Base-by-base conservation (phyloP, 2,113 vertebrate genomes). In the Cebus imitator region DNA sequence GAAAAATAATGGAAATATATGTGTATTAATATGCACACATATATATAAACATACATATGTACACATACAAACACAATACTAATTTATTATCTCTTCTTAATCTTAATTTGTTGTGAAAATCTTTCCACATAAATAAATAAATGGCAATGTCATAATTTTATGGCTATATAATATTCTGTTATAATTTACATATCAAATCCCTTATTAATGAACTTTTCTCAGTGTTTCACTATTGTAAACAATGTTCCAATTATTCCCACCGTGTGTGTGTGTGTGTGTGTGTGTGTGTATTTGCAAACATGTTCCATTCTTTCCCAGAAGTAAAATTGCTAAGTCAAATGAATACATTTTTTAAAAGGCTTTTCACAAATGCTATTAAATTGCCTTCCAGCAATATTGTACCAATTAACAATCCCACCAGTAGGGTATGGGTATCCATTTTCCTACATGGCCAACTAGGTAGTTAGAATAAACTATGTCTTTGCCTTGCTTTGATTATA, bases 21-120 rank as follows among this genome's bases (percentile, higher is more conserved):
- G n/a, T 73, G 8, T 90, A 87, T 23, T 82, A 52, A 81, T 35
- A 96, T 52, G 76, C 17, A 73, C 18, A 85, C 14, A 72, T 2
- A 37, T 66, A 79, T 1, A 57, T 17, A 70, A 45, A 48, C 32
- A 68, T 21, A 80, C 6, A 66, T 2, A 52, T 17, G 79, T 2
- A 27, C 6, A 90, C 2, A 68, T 3, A 92, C 1, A 70, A n/a
- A 76, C 12, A 43, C 1, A 66, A 25, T 30, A 66, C 3, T 37
- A 87, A 94, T 73, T 83, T 6, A 20, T 32, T 81, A 0, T 50
- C 13, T 90, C 73, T 70, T 83, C 70, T 87, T 61, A 64, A 64
- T 90, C 45, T 93, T 58, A 64, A 58, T 68, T 81, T 93, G 85
- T 93, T 61, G 27, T 78, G 61, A 95, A 87, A 90, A 61, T 43